Evolutionary conservation across 2,113 vertebrate genomes (phyloP), one percentile per base, ranked within the genome.

Genomic region (Nibea albiflora): DNA sequence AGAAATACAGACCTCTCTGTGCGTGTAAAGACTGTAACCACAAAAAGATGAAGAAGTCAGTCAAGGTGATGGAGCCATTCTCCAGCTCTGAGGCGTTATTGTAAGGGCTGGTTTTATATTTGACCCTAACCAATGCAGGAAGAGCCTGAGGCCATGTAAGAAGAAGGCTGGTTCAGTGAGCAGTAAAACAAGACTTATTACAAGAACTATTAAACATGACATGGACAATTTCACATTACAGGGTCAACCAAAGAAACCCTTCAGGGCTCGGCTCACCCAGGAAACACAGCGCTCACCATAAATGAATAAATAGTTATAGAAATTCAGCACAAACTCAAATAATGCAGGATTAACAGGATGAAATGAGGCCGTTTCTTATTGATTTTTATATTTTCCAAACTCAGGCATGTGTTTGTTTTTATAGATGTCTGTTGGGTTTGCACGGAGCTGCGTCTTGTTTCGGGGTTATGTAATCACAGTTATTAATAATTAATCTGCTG

Each of bases 111-210:
- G 63, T 78, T 89, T 91, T 92, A 90, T 92, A 90, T 53, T 73
- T 67, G 77, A 88, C 84, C 79, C 81, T 35, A 65, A 63, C 65
- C n/a, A 63, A 68, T 31, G 54, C 69, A 90, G 85, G 80, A 92
- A 88, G 66, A 79, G 86, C 89, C 86, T 0, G 11, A 20, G 80
- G 90, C 76, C 56, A 46, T 42, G 44, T 56, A 16, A 24, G 35
- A 39, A 39, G n/a, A 73, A 44, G 60, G 50, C 57, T 49, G 47
- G 73, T 75, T 87, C 77, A 80, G 20, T 79, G 66, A 88, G 76
- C 81, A 82, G 16, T 75, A 39, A 85, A 87, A 91, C 82, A 85
- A 76, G 57, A 78, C 35, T 84, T 42, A 76, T 85, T 87, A 89
- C 76, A 90, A 26, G 57, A 76, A 50, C 73, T 56, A 76, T 81